Conservation (phyloP, 2,113 vertebrate species). For the Xiphophorus couchianus region DNA sequence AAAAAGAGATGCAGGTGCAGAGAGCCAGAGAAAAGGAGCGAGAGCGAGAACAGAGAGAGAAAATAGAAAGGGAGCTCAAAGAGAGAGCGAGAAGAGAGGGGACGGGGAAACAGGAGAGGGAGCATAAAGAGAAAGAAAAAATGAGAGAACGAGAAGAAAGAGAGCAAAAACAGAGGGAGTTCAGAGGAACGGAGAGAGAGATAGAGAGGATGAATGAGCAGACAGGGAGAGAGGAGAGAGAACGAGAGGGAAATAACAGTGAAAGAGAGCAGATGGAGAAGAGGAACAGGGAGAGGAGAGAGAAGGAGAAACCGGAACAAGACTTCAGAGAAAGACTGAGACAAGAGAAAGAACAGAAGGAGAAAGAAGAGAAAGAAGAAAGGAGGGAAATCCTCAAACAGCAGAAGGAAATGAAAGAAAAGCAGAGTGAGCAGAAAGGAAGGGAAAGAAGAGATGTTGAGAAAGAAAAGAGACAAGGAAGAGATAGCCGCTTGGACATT, state of each 20-base stretch:
- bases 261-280: slow-evolving; percentile 10
- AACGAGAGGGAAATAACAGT: background rate
- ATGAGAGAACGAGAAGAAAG: slow-evolving; percentile 1
- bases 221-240: background rate
- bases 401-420: slow-evolving; percentile 7
- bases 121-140: slow-evolving; percentile 15
- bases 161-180: slow-evolving; percentile 13
- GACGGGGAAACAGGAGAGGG: slow-evolving; percentile 31
- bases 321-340: background rate
- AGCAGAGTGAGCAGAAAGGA: slow-evolving; percentile 4
- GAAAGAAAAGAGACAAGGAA: slow-evolving; percentile 19
- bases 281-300: slow-evolving; percentile 12
- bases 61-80: background rate
- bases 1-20: slow-evolving; percentile 12
- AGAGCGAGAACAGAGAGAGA: background rate
- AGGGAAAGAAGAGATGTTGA: slow-evolving; percentile 6
- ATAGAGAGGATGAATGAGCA: background rate
- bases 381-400: slow-evolving; percentile 21
- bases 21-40: background rate
- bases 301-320: background rate
- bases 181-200: background rate
- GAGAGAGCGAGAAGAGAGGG: background rate
- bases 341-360: background rate
- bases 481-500: slow-evolving; percentile 13
- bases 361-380: slow-evolving; percentile 19